Base-by-base conservation (phyloP, 2,797 vertebrate species). In the Etheostoma nigrum region DNA sequence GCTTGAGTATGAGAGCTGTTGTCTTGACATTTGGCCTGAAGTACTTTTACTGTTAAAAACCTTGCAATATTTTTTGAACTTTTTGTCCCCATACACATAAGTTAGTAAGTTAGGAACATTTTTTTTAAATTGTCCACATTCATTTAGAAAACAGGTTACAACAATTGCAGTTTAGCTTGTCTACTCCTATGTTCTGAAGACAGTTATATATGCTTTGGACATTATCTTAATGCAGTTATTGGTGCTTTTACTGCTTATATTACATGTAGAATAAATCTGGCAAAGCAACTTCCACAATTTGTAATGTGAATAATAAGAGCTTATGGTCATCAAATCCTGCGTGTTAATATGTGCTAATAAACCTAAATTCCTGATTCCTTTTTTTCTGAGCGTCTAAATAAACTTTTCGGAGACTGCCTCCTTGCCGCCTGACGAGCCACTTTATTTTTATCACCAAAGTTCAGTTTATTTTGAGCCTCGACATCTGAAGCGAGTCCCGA, bases 391-490 rank as follows among this genome's bases (percentile, higher is more conserved):
- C 59, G 54, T 85, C 80, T 82, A 91, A 93, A 94, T 92, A 93
- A 91, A 89, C 88, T 58, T 88, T 82, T 75, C 61, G 5, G 60
- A 62, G 78, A 30, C 61, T 67, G 76, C 62, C 73, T 85, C 81
- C 72, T 74, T 67, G 60, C 74, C 66, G 59, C 76, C 87, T 52
- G 83, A 63, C 2, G 42, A 80, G 67, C 55, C 66, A 74, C 89
- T 93, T 92, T 91, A 91, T 94, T 92, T 92, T 92, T 88, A 88
- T 80, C 88, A 72, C 69, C 62, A 48, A 76, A 87, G 86, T 87
- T 76, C 27, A 44, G 94, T 94, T 95, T 95, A 95, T 95, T 96
- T 95, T 93, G 86, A 94, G 91, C 93, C 76, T 25, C 74, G 86
- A 92, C 93, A 91, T 94, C 87, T 93, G 90, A 94, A 82, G 89